phyloP scores from a whole-genome alignment of 2,797 vertebrate species.

The Miichthys miiuy region DNA sequence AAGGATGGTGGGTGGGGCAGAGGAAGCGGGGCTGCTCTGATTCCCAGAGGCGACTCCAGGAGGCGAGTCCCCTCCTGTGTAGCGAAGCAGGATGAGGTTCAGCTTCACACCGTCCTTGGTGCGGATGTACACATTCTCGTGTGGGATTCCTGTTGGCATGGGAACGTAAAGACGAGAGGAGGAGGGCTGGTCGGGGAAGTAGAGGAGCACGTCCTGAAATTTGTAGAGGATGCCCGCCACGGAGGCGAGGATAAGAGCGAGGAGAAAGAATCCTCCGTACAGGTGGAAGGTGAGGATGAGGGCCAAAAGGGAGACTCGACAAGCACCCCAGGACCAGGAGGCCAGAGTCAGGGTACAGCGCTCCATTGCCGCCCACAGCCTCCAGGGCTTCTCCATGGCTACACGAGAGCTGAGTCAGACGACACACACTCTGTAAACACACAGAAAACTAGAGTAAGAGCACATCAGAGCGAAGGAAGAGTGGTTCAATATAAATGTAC shows the following conservation, averaged over 20 bases:
- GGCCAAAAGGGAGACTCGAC: slow-evolving; percentile 95
- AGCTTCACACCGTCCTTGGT: slow-evolving; percentile 97
- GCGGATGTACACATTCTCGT: slow-evolving; percentile 96
- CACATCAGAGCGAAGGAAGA: background rate
- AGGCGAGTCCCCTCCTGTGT: slow-evolving; percentile 89
- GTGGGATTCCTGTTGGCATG: slow-evolving; percentile 96
- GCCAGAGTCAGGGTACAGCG: slow-evolving; percentile 90
- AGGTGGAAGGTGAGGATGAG: slow-evolving; percentile 98
- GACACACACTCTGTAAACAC: slow-evolving; percentile 79
- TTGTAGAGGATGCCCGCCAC: slow-evolving; percentile 97
- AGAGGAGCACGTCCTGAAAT: slow-evolving; percentile 97
- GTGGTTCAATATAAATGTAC: background rate
- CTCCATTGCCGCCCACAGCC: slow-evolving; percentile 92
- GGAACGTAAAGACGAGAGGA: slow-evolving; percentile 98
- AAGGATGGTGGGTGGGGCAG: slow-evolving; percentile 93
- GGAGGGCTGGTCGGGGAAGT: slow-evolving; percentile 98
- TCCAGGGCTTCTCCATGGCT: slow-evolving; percentile 97
- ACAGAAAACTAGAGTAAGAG: slow-evolving; percentile 19
- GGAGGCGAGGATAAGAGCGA: slow-evolving; percentile 93
- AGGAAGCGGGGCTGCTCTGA: slow-evolving; percentile 78
- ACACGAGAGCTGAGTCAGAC: slow-evolving; percentile 77
- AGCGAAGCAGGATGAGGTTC: slow-evolving; percentile 95
- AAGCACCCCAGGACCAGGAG: slow-evolving; percentile 97
- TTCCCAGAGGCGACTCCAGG: slow-evolving; percentile 71
- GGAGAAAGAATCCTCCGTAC: slow-evolving; percentile 93